These are phyloP conservation scores for Diploscapter pachys DNA, from an alignment of 1,140 invertebrate genomes.

Conservation along the genomic window DNA sequence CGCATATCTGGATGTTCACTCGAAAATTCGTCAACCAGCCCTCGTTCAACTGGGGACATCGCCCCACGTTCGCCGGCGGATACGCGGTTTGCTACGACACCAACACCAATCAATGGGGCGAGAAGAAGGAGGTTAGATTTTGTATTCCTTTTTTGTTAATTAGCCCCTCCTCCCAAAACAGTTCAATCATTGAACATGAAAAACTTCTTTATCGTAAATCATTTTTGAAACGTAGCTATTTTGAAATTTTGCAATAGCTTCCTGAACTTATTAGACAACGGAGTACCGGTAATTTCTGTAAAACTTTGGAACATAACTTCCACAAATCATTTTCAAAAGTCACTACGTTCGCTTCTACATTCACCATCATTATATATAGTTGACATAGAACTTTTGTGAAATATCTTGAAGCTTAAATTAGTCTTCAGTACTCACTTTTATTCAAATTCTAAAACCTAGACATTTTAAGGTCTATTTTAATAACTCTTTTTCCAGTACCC, in stretches of 20 bases:
- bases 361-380: neutral
- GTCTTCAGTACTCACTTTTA: neutral
- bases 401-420: neutral
- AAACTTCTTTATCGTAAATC: too few relatives aligned
- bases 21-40: too few relatives aligned
- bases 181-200: too few relatives aligned
- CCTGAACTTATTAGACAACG: neutral
- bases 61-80: conserved; percentile 4
- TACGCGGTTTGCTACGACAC: conserved; percentile 13
- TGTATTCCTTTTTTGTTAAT: too few relatives aligned
- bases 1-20: too few relatives aligned
- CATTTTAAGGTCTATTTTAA: neutral
- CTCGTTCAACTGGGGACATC: conserved; percentile 9
- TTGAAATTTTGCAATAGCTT: neutral
- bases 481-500: neutral
- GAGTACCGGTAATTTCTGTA: neutral
- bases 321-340: too few relatives aligned
- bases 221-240: too few relatives aligned
- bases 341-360: too few relatives aligned
- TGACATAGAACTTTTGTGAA: neutral
- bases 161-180: too few relatives aligned
- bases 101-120: conserved; percentile 2
- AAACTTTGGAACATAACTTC: too few relatives aligned
- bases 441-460: neutral
- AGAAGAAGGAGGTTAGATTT: neutral